Evolutionary conservation across 2,888 invertebrate genomes (phyloP), one percentile per base, ranked within the genome.

Genomic region (Cetonia aurata): DNA sequence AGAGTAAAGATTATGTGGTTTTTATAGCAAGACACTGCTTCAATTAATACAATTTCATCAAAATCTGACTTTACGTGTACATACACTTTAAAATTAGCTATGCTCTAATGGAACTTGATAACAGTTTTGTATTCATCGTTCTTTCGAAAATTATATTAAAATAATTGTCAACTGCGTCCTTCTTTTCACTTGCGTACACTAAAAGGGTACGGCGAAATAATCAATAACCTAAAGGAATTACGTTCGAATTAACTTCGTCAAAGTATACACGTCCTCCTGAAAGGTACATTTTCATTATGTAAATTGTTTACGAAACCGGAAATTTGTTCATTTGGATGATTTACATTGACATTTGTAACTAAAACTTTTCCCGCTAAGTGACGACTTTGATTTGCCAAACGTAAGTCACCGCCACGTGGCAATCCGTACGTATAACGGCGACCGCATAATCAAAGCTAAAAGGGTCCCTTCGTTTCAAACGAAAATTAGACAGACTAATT

Each of bases 241-340:
- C 42, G 48, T 60, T 48, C 48, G 31, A 60, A 60, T 60, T 60
- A 60, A 48, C 42, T 60, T 60, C 60, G 46, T 60, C 60, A 60
- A 60, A 60, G 48, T 60, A 19, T n/a, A 31, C 31, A 13, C 33
- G 13, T 37, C 56, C n/a, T 19, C 53, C 25, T 25, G 44, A 25
- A 42, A 59, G 59, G 60, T 60, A 60, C 48, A 60, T 53, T 60
- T 56, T 60, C 46, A 60, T 60, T 60, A 60, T 56, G 62, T 62
- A 62, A 62, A 56, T 68, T 71, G 71, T 71, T 71, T 71, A 68
- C 55, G 50, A 68, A 71, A 62, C 60, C 67, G 68, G 71, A 67
- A 71, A 71, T 71, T 71, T 65, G 68, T 44, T 68, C 67, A 68
- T 67, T 60, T 41, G 48, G 46, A 42, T 60, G 60, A 60, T 60